A percentile compares a stretch with the other conserved stretches of the same genome.
phyloP scores from a whole-genome alignment of 2,888 invertebrate species.

The Drepana falcataria region DNA sequence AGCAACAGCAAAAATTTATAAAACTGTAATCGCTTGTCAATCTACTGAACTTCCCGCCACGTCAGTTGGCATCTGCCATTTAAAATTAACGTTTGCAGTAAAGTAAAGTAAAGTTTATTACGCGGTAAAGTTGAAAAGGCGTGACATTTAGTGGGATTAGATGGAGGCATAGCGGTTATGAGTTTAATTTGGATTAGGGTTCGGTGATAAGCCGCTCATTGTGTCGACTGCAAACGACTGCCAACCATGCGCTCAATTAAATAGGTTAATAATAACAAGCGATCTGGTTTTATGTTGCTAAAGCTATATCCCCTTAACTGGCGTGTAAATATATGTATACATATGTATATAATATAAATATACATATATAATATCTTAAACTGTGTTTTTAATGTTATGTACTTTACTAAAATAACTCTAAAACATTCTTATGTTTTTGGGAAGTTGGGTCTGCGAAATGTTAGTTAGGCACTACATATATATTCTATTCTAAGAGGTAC shows the following conservation, averaged over 20 bases:
- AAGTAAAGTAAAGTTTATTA: slow-evolving; percentile 4
- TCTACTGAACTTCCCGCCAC: background rate
- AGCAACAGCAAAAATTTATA: no score
- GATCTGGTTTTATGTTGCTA: background rate
- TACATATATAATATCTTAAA: no score
- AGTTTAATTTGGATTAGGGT: slow-evolving; percentile 6
- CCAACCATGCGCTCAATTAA: slow-evolving; percentile 7
- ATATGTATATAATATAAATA: no score
- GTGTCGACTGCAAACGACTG: background rate
- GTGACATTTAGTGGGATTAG: slow-evolving; percentile 9
- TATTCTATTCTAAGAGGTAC: no score
- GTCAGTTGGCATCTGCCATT: slow-evolving; percentile 10
- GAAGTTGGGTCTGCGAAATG: no score
- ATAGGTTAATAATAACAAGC: slow-evolving; percentile 8
- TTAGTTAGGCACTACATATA: no score
- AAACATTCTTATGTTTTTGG: no score
- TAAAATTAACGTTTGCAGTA: slow-evolving; percentile 13
- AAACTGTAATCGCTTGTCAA: no score
- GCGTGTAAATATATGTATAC: background rate
- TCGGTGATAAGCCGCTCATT: slow-evolving; percentile 3
- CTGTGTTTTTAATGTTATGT: no score
- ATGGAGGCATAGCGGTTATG: slow-evolving; percentile 6
- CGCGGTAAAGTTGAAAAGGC: slow-evolving; percentile 3
- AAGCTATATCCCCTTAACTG: background rate
- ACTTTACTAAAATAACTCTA: no score